Base-by-base conservation (phyloP, 2,888 invertebrate genomes). In the Polydrusus cervinus region DNA sequence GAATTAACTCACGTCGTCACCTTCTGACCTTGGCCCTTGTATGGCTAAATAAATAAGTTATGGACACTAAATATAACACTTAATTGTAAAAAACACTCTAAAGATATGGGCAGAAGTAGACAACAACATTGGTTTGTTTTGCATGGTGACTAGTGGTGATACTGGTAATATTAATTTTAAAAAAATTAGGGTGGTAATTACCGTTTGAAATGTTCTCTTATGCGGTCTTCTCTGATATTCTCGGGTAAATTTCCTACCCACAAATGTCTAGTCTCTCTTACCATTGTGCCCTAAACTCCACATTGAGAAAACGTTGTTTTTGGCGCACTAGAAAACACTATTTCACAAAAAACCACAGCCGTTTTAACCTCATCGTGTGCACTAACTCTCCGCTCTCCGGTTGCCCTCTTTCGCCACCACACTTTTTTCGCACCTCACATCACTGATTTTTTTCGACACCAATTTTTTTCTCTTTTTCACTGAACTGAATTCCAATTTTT, bases 191-290 rank as follows among this genome's bases (percentile, higher is more conserved):
- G 53, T 14, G 47, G 49, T 81, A 84, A 89, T 92, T 93, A 97
- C 97, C 97, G 94, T 95, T 97, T 96, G 91, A 98, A 97, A 91
- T 96, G 95, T 91, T 97, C 97, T 92, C 95, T 93, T 91, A 97
- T 96, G 90, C 95, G 94, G 90, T 97, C 97, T 91, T 97, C 97
- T 89, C 96, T 95, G 92, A 97, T 95, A 92, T 96, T 97, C 93
- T 97, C 97, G 94, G 98, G 97, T 94, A 98, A 95, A 94, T 97
- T 98, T 94, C 97, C 98, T 94, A 98, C 97, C 97, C 97, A 97
- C 93, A 98, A 95, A 93, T 98, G 97, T 93, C 98, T 96, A 93
- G 97, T 97, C 97, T 98, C 97, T 95, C 98, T 97, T 94, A 98
- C 98, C 98, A 98, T 98, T 94, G 95, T 97, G 95, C 94, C 93